phyloP scores from a whole-genome alignment of 1,140 invertebrate genomes.

The Latrodectus geometricus region DNA sequence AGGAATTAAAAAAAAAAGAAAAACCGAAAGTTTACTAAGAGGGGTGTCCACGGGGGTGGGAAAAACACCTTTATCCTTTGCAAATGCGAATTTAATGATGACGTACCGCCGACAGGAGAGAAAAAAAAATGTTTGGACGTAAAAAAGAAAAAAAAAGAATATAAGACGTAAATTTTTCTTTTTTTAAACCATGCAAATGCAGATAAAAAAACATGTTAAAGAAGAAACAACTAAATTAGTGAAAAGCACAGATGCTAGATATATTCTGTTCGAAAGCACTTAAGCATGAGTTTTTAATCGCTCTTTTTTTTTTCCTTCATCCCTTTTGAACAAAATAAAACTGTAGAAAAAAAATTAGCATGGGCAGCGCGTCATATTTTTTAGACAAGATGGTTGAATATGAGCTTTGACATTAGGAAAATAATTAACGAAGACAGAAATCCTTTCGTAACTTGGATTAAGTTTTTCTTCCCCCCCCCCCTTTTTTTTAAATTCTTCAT shows the following conservation, averaged over 20 bases:
- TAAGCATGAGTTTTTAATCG: slow-evolving; percentile 38
- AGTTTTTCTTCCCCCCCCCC: background rate
- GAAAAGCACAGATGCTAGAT: background rate
- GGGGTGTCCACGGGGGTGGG: too few relatives aligned
- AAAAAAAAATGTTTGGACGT: background rate
- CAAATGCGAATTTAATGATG: slow-evolving; percentile 45
- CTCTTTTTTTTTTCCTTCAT: background rate
- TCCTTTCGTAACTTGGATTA: background rate
- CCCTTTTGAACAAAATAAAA: background rate
- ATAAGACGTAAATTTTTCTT: background rate
- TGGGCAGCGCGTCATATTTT: background rate
- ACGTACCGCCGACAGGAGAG: background rate
- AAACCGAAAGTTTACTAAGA: too few relatives aligned
- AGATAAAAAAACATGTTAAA: too few relatives aligned
- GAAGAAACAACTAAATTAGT: background rate
- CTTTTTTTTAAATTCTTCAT: background rate
- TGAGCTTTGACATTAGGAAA: slow-evolving; percentile 23
- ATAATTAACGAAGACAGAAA: slow-evolving; percentile 38
- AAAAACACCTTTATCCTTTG: background rate
- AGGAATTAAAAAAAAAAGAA: too few relatives aligned
- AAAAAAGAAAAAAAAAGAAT: slow-evolving; percentile 7
- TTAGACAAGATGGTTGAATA: background rate
- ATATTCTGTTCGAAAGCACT: slow-evolving; percentile 14
- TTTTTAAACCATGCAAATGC: background rate
- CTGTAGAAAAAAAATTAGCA: background rate